Percentiles rank a stretch among this genome's conserved stretches.
Evolutionary conservation across 1,140 invertebrate species (phyloP).

Genomic region (Pseudomyrmex concolor): DNA sequence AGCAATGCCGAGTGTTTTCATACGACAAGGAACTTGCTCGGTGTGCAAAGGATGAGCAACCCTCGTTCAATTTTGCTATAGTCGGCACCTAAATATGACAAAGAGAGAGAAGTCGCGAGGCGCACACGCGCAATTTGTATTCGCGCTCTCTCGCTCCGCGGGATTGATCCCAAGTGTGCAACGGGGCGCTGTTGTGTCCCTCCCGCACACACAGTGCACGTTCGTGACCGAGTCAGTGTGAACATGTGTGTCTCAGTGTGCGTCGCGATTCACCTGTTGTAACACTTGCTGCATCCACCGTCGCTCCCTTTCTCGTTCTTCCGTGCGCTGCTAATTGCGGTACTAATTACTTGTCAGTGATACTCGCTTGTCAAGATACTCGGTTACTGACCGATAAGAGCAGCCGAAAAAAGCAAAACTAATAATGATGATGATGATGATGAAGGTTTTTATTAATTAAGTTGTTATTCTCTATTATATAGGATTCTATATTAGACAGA

Average conservation of each 20-base stretch:
- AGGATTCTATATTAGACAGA: too few relatives aligned
- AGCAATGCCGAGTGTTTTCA: too few relatives aligned
- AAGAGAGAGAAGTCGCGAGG: slow-evolving; percentile 11
- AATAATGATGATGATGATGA: too few relatives aligned
- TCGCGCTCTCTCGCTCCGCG: slow-evolving; percentile 31
- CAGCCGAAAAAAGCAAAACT: too few relatives aligned
- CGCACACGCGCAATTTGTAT: slow-evolving; percentile 57
- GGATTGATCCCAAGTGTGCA: slow-evolving; percentile 69
- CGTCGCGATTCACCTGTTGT: slow-evolving; percentile 30
- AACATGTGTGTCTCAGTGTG: slow-evolving; percentile 6
- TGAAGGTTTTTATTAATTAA: too few relatives aligned
- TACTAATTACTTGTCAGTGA: slow-evolving; percentile 5
- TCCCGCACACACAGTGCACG: slow-evolving; percentile 44
- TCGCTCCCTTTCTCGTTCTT: slow-evolving; percentile 42
- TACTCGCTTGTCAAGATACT: background rate
- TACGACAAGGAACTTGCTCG: too few relatives aligned
- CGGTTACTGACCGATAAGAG: background rate
- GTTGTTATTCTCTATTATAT: too few relatives aligned
- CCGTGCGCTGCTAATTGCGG: background rate
- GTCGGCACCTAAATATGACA: background rate
- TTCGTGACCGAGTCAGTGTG: slow-evolving; percentile 26
- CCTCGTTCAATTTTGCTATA: too few relatives aligned
- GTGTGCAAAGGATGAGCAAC: too few relatives aligned
- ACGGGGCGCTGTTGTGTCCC: slow-evolving; percentile 27
- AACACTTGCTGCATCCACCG: slow-evolving; percentile 63